A percentile compares a stretch with the other conserved stretches of the same genome.
Conservation (phyloP, 1,140 invertebrate species). For the Eupristina koningsbergeri region DNA sequence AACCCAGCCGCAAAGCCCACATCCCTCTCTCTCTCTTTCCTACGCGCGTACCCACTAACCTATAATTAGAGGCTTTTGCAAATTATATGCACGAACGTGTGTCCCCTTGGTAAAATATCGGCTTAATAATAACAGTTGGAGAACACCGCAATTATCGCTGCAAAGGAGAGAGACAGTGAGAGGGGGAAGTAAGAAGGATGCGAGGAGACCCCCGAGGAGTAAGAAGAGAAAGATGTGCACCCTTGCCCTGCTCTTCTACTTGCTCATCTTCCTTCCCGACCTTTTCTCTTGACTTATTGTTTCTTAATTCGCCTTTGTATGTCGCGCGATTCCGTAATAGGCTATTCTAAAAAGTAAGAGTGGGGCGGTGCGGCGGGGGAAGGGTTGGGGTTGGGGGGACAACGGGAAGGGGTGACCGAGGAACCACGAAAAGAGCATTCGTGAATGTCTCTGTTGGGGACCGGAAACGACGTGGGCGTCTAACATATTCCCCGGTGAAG, state of each 20-base stretch:
- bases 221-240: conserved; percentile 50
- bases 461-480: conserved; percentile 62
- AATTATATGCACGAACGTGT: conserved; percentile 71
- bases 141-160: conserved; percentile 66
- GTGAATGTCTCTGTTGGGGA: conserved; percentile 23
- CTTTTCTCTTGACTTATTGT: conserved; percentile 33
- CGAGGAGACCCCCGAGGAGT: conserved; percentile 40
- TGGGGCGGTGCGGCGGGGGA: no score
- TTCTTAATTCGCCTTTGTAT: conserved; percentile 51
- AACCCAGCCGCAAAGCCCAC: not conserved
- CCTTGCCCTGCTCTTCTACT: conserved; percentile 52
- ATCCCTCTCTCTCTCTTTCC: conserved; percentile 46
- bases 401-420: not conserved
- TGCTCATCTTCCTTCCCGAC: conserved; percentile 17
- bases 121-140: conserved; percentile 71
- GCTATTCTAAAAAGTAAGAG: not conserved
- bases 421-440: conserved; percentile 23
- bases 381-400: no score
- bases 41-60: conserved; percentile 61
- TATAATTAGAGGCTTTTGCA: conserved; percentile 70
- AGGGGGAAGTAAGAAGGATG: conserved; percentile 16
- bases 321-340: conserved; percentile 18
- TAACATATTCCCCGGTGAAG: conserved; percentile 14
- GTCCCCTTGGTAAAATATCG: conserved; percentile 71
- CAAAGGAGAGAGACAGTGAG: conserved; percentile 49